Base-by-base conservation (phyloP, 2,888 invertebrate genomes). In the Ceramica pisi region DNA sequence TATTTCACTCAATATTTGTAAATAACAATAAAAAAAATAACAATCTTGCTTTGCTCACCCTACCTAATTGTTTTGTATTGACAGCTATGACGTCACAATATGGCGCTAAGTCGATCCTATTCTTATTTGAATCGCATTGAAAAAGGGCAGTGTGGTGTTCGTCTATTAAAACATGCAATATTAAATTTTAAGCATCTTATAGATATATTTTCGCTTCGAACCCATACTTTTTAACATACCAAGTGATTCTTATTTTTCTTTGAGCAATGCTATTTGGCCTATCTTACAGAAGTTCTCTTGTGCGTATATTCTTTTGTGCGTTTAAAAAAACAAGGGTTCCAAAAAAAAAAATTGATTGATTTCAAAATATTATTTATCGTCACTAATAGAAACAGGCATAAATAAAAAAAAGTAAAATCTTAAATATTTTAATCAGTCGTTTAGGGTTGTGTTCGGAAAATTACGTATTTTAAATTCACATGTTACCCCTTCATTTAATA, bases 371-470 rank as follows among this genome's bases (percentile, higher is more conserved):
- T 67, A 6, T 67, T 48, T 38, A 56, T 19, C 46, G 5, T 69
- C 51, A 70, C 19, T 75, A 65, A 70, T 75, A 79, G n/a, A 67
- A 85, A 83, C 69, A 83, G 64, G 80, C 82, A 82, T 80, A 76
- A 82, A 83, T 86, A 81, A 87, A 80, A 80, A 31, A 74, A 72
- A 26, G 35, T 67, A 76, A 77, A 81, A 72, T 70, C 74, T 85
- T 86, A 85, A 84, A 83, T 81, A 85, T 69, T 79, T 80, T 85
- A 79, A 86, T 88, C 88, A 88, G 88, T 88, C 88, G 80, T 85
- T 82, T 80, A n/a, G 74, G 35, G 75, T 75, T 71, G 81, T 78
- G 78, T 73, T 64, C 61, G 77, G 82, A 84, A 81, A 84, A 86
- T 86, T 83, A 85, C 65, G 78, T 75, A 78, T 66, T 61, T 63